These are phyloP conservation scores for Formicarius rufipectus DNA, from an alignment of 2,113 vertebrate species.

Conservation along the genomic window DNA sequence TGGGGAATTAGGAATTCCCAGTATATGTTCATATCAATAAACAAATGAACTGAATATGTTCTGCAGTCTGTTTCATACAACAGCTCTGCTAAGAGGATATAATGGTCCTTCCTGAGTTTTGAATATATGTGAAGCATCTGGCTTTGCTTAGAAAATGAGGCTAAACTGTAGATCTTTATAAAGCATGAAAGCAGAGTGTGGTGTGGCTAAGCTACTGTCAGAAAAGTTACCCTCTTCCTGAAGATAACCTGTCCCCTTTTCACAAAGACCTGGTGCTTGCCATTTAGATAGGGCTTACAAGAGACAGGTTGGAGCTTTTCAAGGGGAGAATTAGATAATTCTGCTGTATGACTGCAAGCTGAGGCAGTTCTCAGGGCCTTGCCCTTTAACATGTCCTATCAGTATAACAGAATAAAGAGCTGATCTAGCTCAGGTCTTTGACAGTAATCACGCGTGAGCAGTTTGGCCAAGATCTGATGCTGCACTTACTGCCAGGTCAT, in stretches of 20 bases:
- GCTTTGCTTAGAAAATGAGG: background rate
- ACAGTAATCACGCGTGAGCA: background rate
- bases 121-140: background rate
- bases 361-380: background rate
- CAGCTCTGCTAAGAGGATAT: background rate
- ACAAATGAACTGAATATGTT: background rate
- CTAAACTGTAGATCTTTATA: background rate
- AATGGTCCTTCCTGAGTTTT: background rate
- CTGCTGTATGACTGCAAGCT: background rate
- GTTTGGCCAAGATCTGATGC: background rate
- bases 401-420: background rate
- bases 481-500: background rate
- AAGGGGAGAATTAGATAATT: background rate
- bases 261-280: background rate
- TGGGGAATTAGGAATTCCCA: background rate
- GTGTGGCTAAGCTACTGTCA: background rate
- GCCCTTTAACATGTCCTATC: slow-evolving; percentile 18
- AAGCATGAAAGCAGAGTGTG: background rate
- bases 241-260: background rate
- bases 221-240: background rate
- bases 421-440: slow-evolving; percentile 8
- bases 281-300: background rate
- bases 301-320: background rate
- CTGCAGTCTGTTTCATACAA: background rate
- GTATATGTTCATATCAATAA: background rate